phyloP scores from a whole-genome alignment of 2,113 vertebrate species.

The Leptosomus discolor region DNA sequence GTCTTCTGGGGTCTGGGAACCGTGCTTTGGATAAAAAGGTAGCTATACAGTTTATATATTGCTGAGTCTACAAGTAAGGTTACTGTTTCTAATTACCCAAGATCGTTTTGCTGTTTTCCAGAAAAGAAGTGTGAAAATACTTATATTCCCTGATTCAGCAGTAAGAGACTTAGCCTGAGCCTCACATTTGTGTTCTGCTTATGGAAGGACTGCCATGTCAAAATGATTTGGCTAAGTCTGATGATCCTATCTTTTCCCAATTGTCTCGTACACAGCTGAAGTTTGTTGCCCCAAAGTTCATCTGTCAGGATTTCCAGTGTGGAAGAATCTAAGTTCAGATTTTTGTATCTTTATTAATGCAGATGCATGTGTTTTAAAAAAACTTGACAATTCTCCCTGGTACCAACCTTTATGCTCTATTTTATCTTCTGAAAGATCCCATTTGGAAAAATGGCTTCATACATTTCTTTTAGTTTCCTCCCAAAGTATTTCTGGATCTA shows the following conservation, averaged over 20 bases:
- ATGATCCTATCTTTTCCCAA: not conserved
- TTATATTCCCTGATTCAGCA: slow-evolving; percentile 19
- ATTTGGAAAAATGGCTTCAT: not conserved
- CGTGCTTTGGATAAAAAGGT: not conserved
- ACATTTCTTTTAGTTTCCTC: not conserved
- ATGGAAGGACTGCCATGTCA: not conserved
- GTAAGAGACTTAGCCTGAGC: not conserved
- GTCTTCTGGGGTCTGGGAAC: not conserved
- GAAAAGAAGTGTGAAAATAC: slow-evolving; percentile 31
- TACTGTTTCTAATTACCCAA: slow-evolving; percentile 37
- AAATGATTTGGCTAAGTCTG: slow-evolving; percentile 16
- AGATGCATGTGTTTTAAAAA: not conserved
- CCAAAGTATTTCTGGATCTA: not conserved
- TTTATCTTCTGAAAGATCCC: not conserved
- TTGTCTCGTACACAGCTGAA: not conserved
- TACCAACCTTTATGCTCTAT: not conserved
- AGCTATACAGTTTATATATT: not conserved
- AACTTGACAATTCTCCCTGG: fast-evolving
- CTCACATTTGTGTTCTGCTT: not conserved
- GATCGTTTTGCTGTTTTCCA: not conserved
- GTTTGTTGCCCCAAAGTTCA: not conserved
- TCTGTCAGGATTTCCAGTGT: not conserved
- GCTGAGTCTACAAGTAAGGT: slow-evolving; percentile 36
- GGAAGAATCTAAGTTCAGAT: not conserved
- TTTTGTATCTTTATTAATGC: not conserved